Conservation (phyloP, 1,140 invertebrate genomes). For the Trachelipus rathkii region DNA sequence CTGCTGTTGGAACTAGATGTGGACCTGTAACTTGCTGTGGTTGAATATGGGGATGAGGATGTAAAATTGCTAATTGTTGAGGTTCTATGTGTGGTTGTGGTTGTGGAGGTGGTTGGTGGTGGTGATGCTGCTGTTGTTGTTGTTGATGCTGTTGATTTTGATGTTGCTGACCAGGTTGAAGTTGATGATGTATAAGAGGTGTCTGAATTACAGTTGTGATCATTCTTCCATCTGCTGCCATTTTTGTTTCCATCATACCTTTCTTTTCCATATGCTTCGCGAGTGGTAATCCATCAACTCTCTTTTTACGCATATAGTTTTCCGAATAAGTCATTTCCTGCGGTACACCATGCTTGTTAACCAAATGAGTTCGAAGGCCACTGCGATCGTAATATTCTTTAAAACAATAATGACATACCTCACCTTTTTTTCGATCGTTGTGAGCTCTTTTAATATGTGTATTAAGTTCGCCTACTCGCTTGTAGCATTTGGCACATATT, state of each 20-base stretch:
- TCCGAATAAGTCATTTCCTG: conserved; percentile 45
- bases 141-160: conserved; percentile 31
- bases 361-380: conserved; percentile 43
- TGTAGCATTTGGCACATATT: conserved; percentile 44
- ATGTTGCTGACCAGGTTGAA: conserved; percentile 28
- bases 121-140: conserved; percentile 31
- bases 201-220: conserved; percentile 24
- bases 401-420: conserved; percentile 43
- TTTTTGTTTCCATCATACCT: conserved; percentile 13
- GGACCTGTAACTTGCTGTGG: conserved; percentile 5
- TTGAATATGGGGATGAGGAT: conserved; percentile 17
- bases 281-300: conserved; percentile 41
- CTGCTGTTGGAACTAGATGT: conserved; percentile 27
- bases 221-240: conserved; percentile 28
- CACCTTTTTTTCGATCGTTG: conserved; percentile 44
- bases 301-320: conserved; percentile 43
- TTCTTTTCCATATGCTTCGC: conserved; percentile 43
- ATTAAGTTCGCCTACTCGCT: conserved; percentile 43
- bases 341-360: conserved; percentile 45
- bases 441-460: conserved; percentile 44
- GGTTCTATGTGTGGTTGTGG: conserved; percentile 23
- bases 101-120: conserved; percentile 28
- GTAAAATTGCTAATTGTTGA: conserved; percentile 24
- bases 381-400: conserved; percentile 45
- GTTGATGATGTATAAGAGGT: conserved; percentile 35